These are phyloP conservation scores for Diorhabda carinulata DNA, from an alignment of 1,140 invertebrate species.

Conservation along the genomic window DNA sequence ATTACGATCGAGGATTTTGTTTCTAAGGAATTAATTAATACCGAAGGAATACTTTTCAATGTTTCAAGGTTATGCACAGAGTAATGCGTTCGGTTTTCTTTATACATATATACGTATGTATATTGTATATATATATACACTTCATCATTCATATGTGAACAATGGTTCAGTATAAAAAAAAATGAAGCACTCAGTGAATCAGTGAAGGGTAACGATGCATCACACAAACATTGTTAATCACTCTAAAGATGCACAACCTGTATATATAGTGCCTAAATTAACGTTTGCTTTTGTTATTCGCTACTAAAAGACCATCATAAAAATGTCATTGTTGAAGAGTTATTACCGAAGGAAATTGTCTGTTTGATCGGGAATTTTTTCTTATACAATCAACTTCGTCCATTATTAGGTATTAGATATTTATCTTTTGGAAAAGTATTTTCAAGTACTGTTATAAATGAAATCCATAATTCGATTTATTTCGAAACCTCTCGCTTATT, in stretches of 20 bases:
- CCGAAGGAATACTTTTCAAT: background rate
- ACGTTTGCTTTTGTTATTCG: constrained; percentile 15
- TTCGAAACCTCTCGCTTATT: background rate
- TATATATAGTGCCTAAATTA: constrained; percentile 19
- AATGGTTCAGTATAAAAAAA: constrained; percentile 31
- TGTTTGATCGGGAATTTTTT: background rate
- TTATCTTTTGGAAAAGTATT: background rate
- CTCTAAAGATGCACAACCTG: constrained; percentile 36
- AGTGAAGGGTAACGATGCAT: constrained; percentile 38
- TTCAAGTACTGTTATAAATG: background rate
- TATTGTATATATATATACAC: too few relatives aligned
- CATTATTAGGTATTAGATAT: background rate
- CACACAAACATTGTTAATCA: constrained; percentile 41
- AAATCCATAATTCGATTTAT: background rate
- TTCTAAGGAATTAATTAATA: too few relatives aligned
- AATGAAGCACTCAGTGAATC: constrained; percentile 33
- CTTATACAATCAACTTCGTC: background rate
- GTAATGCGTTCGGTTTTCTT: constrained; percentile 2
- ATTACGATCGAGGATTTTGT: too few relatives aligned
- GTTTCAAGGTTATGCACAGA: background rate
- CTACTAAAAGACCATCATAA: constrained; percentile 7
- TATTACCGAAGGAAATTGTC: constrained; percentile 11
- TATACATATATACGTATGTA: background rate
- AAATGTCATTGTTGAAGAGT: constrained; percentile 11
- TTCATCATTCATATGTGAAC: constrained; percentile 28